Conservation (phyloP, 2,888 invertebrate species). For the Tetragnatha montana region DNA sequence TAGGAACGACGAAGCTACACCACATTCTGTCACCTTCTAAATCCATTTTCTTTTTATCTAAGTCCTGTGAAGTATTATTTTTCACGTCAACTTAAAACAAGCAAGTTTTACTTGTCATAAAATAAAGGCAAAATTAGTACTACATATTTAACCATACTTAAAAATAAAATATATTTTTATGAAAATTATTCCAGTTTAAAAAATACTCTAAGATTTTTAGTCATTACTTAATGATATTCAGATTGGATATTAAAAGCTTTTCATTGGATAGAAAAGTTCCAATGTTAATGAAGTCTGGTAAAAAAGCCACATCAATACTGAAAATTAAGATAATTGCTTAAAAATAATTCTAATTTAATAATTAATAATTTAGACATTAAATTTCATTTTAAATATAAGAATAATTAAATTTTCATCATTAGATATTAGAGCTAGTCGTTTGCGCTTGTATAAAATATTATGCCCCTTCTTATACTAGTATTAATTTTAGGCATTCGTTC, state of each 20-base stretch:
- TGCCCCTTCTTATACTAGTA: too few relatives aligned
- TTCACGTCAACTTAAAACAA: neutral
- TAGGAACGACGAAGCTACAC: slow-evolving; percentile 63
- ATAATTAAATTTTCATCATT: too few relatives aligned
- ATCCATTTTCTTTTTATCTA: slow-evolving; percentile 67
- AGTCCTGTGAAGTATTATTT: neutral
- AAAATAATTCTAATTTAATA: too few relatives aligned
- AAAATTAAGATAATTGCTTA: too few relatives aligned
- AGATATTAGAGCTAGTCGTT: too few relatives aligned
- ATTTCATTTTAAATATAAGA: neutral
- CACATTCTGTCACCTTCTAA: slow-evolving; percentile 61
- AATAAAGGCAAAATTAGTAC: too few relatives aligned
- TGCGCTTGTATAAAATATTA: too few relatives aligned
- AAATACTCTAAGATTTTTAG: neutral
- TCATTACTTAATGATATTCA: neutral
- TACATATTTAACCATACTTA: neutral
- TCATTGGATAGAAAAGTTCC: too few relatives aligned
- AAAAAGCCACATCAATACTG: too few relatives aligned
- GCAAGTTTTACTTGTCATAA: neutral
- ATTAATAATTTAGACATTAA: neutral
- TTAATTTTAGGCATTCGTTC: neutral
- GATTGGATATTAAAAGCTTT: too few relatives aligned
- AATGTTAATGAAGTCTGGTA: too few relatives aligned
- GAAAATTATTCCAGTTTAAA: neutral
- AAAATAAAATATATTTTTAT: neutral